phyloP scores from a whole-genome alignment of 2,797 vertebrate genomes.

The Acanthornis magna region DNA sequence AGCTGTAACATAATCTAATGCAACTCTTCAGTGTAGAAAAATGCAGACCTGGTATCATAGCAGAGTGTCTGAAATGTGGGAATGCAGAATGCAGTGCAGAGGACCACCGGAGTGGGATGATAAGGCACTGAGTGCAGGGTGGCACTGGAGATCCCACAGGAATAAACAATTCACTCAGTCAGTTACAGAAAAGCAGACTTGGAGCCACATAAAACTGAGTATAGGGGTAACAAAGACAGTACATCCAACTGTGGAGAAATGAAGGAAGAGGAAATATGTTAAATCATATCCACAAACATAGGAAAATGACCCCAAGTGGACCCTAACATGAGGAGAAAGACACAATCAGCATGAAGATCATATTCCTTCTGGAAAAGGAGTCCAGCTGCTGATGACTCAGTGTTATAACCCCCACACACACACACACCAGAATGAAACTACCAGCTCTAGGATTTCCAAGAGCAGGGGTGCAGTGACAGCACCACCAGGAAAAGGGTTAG shows the following conservation, averaged over 20 bases:
- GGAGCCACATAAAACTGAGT: neutral
- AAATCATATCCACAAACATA: neutral
- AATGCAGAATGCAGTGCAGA: neutral
- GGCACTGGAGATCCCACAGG: neutral
- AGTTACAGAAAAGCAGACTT: neutral
- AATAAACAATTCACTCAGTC: neutral
- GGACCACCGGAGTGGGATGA: neutral
- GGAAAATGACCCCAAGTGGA: neutral
- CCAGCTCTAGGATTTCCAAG: neutral
- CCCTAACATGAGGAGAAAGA: neutral
- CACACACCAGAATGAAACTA: neutral
- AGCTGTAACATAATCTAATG: neutral
- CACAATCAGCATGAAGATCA: neutral
- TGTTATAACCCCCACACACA: fast-evolving
- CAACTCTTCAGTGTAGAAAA: neutral
- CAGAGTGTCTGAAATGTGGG: neutral
- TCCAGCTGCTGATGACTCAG: neutral
- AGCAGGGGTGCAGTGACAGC: fast-evolving
- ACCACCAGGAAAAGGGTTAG: neutral
- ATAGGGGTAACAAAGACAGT: neutral
- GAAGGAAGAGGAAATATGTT: neutral
- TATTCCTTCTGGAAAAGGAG: neutral
- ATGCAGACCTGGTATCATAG: neutral
- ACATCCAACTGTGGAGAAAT: neutral
- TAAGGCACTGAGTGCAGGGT: neutral